Percentiles rank a stretch among this genome's conserved stretches.
Conservation (phyloP, 2,888 invertebrate species). For the Anorthoa munda region DNA sequence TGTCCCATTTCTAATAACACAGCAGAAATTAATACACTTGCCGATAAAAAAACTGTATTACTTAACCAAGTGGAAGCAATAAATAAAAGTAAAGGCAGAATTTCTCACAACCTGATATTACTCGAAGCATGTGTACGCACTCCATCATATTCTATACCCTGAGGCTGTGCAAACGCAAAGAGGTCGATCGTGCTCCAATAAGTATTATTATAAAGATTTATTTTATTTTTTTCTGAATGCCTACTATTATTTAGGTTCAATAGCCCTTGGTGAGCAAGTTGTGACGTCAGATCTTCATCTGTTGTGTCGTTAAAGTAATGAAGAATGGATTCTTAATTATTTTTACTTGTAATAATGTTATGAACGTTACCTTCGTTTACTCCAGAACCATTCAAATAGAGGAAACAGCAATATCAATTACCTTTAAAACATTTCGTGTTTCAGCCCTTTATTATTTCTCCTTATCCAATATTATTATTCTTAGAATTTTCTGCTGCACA, state of each 20-base stretch:
- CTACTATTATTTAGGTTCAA: conserved; percentile 62
- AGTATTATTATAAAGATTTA: conserved; percentile 63
- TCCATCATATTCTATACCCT: conserved; percentile 65
- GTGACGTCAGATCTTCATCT: conserved; percentile 49
- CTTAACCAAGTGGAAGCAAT: conserved; percentile 44
- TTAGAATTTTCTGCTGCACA: neutral
- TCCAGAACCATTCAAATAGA: neutral
- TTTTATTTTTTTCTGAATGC: conserved; percentile 51
- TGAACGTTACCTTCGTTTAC: neutral
- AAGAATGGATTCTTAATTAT: neutral
- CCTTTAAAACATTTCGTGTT: neutral
- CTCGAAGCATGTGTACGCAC: conserved; percentile 55
- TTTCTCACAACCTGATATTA: conserved; percentile 63
- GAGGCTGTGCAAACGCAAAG: conserved; percentile 60
- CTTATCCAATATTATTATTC: neutral
- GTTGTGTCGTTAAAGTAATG: conserved; percentile 6
- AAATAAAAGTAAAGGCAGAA: conserved; percentile 57
- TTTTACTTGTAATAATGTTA: conserved; percentile 4
- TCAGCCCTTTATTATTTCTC: neutral
- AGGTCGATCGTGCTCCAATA: conserved; percentile 66
- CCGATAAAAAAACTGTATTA: conserved; percentile 27
- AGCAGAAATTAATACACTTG: conserved; percentile 6
- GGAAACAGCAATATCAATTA: neutral
- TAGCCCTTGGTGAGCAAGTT: conserved; percentile 54
- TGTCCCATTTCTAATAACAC: neutral